Base-by-base conservation (phyloP, 2,113 vertebrate species). In the Sylvia atricapilla region DNA sequence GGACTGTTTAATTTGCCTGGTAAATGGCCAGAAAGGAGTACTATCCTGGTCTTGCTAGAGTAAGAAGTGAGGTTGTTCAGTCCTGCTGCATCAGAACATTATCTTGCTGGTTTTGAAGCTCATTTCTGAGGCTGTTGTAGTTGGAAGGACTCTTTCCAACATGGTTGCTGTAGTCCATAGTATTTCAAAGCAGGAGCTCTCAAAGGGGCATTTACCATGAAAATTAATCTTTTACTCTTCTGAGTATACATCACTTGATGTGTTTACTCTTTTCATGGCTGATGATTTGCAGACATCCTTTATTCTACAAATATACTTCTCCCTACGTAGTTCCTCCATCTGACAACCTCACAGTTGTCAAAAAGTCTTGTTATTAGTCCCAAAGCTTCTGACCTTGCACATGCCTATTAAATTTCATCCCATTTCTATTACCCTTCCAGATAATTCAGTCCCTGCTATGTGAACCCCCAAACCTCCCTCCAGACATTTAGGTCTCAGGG, bases 361-460 rank as follows among this genome's bases (percentile, higher is more conserved):
- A 58, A 73, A 90, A 41, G 23, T 37, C 86, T 70, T 86, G 37
- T 84, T 84, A 92, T 53, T 79, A 60, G 46, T 78, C 94, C 84
- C 47, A 70, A 92, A 94, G 43, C 76, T 87, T 89, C 72, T 81
- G 83, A 92, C 80, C 63, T 92, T 84, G 63, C 43, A 58, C n/a
- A n/a, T 2, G 0, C 4, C 76, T 92, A 28, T 90, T 94, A 73
- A 49, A 86, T 91, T 92, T 74, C 46, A 50, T 84, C 37, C 43
- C 13, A 14, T 62, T 89, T 86, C 89, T 92, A 9, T 81, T 77
- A 87, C 55, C 30, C 46, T 50, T 94, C 50, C 28, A 49, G 59
- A 53, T 74, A 80, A 90, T 73, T 43, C 55, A 80, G 25, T 25
- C 74, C 37, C 49, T 81, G n/a, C 58, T 62, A 7, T 41, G 17